phyloP scores from a whole-genome alignment of 2,113 vertebrate species.

The Dicrurus megarhynchus region DNA sequence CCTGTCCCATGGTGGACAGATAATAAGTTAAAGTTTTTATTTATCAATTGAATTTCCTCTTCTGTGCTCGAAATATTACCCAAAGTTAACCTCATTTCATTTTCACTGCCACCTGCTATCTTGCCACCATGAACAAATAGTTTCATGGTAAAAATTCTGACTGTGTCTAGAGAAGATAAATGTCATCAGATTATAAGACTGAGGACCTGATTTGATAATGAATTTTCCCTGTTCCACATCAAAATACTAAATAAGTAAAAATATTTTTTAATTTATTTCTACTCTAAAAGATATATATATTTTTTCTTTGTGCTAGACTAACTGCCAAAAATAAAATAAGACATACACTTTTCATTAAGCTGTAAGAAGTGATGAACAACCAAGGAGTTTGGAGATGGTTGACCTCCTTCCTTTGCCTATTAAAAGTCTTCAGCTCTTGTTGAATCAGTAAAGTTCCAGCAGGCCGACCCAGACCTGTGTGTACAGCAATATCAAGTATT shows the following conservation, averaged over 20 bases:
- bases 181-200: background rate
- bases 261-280: background rate
- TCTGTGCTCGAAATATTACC: background rate
- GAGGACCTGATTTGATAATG: background rate
- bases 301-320: background rate
- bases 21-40: background rate
- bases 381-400: background rate
- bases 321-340: background rate
- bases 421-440: background rate
- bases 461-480: rapidly evolving
- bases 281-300: no score
- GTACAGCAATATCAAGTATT: background rate
- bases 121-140: background rate
- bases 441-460: background rate
- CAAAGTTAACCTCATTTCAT: background rate
- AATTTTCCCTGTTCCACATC: background rate
- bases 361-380: background rate
- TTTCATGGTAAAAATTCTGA: background rate
- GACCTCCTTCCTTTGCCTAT: background rate
- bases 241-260: background rate
- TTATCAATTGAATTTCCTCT: background rate
- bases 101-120: background rate
- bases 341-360: background rate
- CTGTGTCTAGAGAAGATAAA: background rate
- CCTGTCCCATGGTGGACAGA: background rate